phyloP scores from a whole-genome alignment of 2,888 invertebrate species.

The Agrotis exclamationis region DNA sequence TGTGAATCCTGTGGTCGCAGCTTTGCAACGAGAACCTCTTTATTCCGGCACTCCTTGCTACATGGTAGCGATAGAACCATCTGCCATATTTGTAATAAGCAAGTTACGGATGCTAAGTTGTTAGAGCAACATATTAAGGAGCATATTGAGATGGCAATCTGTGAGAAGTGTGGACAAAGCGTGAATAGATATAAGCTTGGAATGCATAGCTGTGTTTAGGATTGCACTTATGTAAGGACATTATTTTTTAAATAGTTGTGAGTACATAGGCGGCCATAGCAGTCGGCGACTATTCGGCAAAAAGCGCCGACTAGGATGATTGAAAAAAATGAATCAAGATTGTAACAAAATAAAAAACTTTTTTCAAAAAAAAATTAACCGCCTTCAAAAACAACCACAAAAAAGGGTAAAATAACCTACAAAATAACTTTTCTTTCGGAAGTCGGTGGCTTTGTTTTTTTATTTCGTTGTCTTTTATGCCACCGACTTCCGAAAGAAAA shows the following conservation, averaged over 20 bases:
- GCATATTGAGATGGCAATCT: constrained; percentile 80
- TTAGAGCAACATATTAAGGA: constrained; percentile 75
- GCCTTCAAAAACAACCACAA: too few relatives aligned
- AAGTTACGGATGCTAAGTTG: constrained; percentile 70
- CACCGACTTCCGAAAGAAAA: too few relatives aligned
- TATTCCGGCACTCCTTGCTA: constrained; percentile 78
- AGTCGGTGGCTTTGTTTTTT: too few relatives aligned
- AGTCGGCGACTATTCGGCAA: too few relatives aligned
- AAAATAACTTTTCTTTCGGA: too few relatives aligned
- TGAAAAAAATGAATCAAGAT: too few relatives aligned
- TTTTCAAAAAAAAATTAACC: too few relatives aligned
- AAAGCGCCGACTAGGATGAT: too few relatives aligned
- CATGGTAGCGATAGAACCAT: constrained; percentile 70
- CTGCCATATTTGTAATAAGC: constrained; percentile 76
- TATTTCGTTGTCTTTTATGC: too few relatives aligned
- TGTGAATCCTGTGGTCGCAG: constrained; percentile 87
- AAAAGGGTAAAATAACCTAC: too few relatives aligned
- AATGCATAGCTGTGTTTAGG: constrained; percentile 73
- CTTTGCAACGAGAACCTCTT: constrained; percentile 78
- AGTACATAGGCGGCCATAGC: too few relatives aligned
- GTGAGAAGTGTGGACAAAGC: constrained; percentile 84
- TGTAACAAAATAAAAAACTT: too few relatives aligned
- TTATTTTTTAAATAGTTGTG: not conserved
- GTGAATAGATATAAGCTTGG: constrained; percentile 74
- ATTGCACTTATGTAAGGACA: not conserved